phyloP scores from a whole-genome alignment of 1,140 invertebrate genomes.

The Drosophila sp. region DNA sequence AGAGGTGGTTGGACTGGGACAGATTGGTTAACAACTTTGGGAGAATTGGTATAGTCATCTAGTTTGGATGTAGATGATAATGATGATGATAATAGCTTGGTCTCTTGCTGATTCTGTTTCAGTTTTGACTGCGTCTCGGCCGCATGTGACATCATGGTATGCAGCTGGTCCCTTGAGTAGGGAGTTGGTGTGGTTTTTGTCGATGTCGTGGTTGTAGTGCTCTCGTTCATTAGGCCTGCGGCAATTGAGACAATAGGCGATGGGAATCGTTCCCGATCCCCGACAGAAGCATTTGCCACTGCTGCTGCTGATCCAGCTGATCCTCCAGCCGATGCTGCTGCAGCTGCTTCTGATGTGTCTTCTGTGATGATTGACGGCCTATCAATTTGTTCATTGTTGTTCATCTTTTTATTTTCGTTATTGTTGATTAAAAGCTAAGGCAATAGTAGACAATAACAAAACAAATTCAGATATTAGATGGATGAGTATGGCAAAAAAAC shows the following conservation, averaged over 20 bases:
- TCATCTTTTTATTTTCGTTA: conserved; percentile 3
- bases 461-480: neutral
- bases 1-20: conserved; percentile 1
- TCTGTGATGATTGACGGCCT: conserved; percentile 34
- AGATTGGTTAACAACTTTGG: neutral
- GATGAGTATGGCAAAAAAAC: neutral
- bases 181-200: conserved; percentile 78
- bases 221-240: conserved; percentile 72
- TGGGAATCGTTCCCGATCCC: conserved; percentile 25
- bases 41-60: conserved; percentile 4
- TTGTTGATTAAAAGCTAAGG: neutral
- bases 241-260: conserved; percentile 81
- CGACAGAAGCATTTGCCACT: conserved; percentile 10
- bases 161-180: conserved; percentile 56
- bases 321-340: neutral
- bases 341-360: conserved; percentile 33
- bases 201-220: conserved; percentile 75
- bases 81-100: neutral
- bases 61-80: neutral
- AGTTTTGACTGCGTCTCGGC: conserved; percentile 16
- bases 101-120: conserved; percentile 14
- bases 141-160: conserved; percentile 57
- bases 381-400: conserved; percentile 23
- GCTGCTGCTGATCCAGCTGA: neutral
- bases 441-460: neutral